These are phyloP conservation scores for Musca vetustissima DNA, from an alignment of 1,140 invertebrate genomes.

Conservation along the genomic window DNA sequence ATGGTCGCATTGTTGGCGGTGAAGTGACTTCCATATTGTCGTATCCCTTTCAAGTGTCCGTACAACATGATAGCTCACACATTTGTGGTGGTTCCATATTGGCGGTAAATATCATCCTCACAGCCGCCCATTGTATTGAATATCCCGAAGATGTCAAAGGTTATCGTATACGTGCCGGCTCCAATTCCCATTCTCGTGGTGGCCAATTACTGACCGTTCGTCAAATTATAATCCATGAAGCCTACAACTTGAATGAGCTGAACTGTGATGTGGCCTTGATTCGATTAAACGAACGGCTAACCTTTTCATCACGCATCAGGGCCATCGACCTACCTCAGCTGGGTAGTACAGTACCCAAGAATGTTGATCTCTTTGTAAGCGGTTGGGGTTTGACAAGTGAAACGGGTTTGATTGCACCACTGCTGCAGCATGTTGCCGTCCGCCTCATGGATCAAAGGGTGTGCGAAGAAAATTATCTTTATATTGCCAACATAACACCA, in stretches of 20 bases:
- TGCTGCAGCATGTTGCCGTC: constrained; percentile 42
- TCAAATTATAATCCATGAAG: constrained; percentile 42
- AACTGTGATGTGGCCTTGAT: constrained; percentile 49
- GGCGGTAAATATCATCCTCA: constrained; percentile 60
- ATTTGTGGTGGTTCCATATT: constrained; percentile 62
- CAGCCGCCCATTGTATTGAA: constrained; percentile 64
- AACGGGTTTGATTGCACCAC: constrained; percentile 32
- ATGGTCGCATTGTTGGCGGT: constrained; percentile 52
- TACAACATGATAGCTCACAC: constrained; percentile 40
- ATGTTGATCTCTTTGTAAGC: constrained; percentile 36
- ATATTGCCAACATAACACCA: constrained; percentile 41
- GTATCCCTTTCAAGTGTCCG: constrained; percentile 51
- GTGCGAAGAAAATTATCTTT: constrained; percentile 37
- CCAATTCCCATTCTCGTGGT: constrained; percentile 37
- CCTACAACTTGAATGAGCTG: constrained; percentile 39
- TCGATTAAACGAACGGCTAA: constrained; percentile 38
- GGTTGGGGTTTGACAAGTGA: constrained; percentile 48
- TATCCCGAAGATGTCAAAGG: constrained; percentile 30
- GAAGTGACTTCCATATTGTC: constrained; percentile 34
- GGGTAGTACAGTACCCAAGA: constrained; percentile 26
- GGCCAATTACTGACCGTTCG: constrained; percentile 40
- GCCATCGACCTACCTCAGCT: constrained; percentile 34
- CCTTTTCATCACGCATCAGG: constrained; percentile 37
- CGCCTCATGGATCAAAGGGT: constrained; percentile 30
- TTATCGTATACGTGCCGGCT: constrained; percentile 42